phyloP scores from a whole-genome alignment of 2,797 vertebrate genomes.

The Limosa lapponica region DNA sequence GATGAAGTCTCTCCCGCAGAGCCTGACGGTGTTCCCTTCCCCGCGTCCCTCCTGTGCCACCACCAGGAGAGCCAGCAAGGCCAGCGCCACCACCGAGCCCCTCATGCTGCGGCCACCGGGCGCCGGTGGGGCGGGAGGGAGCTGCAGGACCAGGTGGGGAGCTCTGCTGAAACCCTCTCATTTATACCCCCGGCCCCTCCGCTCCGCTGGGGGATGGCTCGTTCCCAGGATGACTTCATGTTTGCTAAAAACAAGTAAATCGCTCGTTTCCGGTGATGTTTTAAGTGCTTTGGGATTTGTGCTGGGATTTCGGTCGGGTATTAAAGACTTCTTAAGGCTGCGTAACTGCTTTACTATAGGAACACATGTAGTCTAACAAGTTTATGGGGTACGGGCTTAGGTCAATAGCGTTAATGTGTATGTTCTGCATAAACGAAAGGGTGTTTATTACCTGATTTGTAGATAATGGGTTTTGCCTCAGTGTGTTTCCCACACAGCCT shows the following conservation, averaged over 20 bases:
- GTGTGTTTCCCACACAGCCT: background rate
- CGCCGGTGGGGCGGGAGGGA: background rate
- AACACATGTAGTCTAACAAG: background rate
- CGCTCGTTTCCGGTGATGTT: background rate
- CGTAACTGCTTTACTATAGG: background rate
- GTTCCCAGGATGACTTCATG: background rate
- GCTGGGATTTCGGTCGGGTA: background rate
- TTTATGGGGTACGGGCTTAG: background rate
- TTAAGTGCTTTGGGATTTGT: background rate
- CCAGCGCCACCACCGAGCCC: background rate
- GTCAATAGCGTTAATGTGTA: background rate
- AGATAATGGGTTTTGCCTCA: background rate
- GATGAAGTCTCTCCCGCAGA: constrained; percentile 73
- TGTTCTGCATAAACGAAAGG: background rate
- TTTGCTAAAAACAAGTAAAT: constrained; percentile 41
- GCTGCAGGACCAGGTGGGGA: background rate
- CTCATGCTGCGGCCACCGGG: constrained; percentile 19
- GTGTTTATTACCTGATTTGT: background rate
- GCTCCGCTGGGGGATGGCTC: background rate
- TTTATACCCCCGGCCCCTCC: constrained; percentile 42
- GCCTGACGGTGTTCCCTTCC: constrained; percentile 22
- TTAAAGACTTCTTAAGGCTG: background rate
- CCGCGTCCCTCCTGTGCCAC: background rate
- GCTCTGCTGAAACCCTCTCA: background rate
- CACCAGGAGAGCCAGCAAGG: background rate